Conservation (phyloP, 1,140 invertebrate genomes). For the Procambarus clarkii region DNA sequence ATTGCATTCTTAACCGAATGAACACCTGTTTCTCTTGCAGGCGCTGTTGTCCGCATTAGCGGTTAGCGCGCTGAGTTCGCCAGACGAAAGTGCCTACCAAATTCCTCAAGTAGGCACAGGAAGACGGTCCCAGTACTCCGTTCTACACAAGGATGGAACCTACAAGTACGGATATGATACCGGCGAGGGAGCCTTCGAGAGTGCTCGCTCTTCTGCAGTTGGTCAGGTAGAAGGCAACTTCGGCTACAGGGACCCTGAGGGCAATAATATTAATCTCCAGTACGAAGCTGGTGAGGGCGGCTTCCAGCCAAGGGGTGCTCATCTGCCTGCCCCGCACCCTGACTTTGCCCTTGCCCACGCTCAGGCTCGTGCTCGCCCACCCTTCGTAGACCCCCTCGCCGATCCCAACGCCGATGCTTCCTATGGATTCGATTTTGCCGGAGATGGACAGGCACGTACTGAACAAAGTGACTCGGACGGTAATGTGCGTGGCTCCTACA, state of each 20-base stretch:
- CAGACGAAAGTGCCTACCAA: conserved; percentile 60
- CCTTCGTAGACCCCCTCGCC: conserved; percentile 59
- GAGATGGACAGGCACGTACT: conserved; percentile 67
- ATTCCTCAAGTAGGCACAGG: conserved; percentile 57
- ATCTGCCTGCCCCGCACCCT: conserved; percentile 42
- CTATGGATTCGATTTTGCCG: conserved; percentile 72
- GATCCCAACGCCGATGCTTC: conserved; percentile 68
- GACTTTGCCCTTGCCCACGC: conserved; percentile 47
- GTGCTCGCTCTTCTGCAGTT: conserved; percentile 16
- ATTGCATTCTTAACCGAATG: too few relatives aligned
- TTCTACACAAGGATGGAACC: conserved; percentile 62
- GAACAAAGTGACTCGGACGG: conserved; percentile 73
- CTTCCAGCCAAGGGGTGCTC: conserved; percentile 53
- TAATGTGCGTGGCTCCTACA: conserved; percentile 74
- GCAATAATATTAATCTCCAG: conserved; percentile 52
- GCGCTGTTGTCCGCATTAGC: conserved; percentile 52
- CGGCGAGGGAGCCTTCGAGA: conserved; percentile 67
- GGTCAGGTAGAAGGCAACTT: conserved; percentile 58
- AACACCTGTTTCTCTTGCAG: conserved; percentile 20
- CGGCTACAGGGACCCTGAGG: conserved; percentile 60
- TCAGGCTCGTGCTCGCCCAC: conserved; percentile 31
- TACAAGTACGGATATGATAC: conserved; percentile 70
- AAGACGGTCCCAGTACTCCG: conserved; percentile 51
- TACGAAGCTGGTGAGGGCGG: conserved; percentile 66
- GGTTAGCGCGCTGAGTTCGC: conserved; percentile 61